Evolutionary conservation across 2,888 invertebrate species (phyloP), one percentile per base, ranked within the genome.

Genomic region (Rhagium mordax): DNA sequence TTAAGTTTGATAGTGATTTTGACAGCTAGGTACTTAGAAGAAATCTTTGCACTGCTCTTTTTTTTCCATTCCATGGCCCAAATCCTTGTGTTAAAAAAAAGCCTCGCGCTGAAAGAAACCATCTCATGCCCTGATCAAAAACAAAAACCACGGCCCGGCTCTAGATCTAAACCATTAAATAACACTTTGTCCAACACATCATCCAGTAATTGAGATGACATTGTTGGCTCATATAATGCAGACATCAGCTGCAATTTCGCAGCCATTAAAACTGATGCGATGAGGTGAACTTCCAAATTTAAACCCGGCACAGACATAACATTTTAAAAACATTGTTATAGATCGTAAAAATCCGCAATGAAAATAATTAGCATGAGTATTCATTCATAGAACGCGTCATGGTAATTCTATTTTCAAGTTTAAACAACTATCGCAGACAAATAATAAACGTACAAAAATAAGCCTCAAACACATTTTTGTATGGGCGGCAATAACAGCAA

Each of bases 401-500:
- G 57, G 24, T 49, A 53, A 67, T 55, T 67, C 67, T 67, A 67
- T 67, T 67, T 67, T 67, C 51, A 67, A 67, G 53, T 67, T 67
- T 55, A 67, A 67, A 67, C 67, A 67, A 67, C 27, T 24, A 49
- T 24, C 24, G 21, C 67, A 67, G 67, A 67, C 67, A 67, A 67
- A 67, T 67, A 67, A 67, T 67, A 67, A 67, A 67, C 67, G 53
- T 51, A 67, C 51, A 55, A 47, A 55, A 67, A 67, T 67, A 51
- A 53, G 53, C 24, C 27, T 33, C 29, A 49, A 53, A 49, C 64
- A 21, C 67, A 67, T 67, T 55, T 67, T 67, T 67, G 67, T 55
- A 67, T 67, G 67, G 72, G 71, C 74, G 72, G 69, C 55, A 67
- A 59, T 59, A 59, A 59, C 33, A 59, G 55, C 61, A 61, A 74